These are phyloP conservation scores for Acholoe squamosa DNA, from an alignment of 2,888 invertebrate species.

Conservation along the genomic window DNA sequence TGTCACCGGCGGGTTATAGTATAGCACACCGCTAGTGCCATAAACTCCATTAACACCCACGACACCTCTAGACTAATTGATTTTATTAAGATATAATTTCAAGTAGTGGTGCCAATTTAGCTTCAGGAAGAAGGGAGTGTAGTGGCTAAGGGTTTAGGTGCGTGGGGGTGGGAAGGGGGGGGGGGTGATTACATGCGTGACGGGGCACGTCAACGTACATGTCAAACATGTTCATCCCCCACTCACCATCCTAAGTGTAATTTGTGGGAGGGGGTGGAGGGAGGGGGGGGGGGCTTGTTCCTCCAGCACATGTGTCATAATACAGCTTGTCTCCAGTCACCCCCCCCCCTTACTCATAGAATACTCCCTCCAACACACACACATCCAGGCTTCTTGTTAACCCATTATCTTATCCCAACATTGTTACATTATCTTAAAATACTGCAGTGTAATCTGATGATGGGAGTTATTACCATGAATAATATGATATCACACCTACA, in stretches of 20 bases:
- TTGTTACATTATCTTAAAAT: no score
- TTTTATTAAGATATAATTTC: slow-evolving; percentile 53
- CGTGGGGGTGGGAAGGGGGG: not conserved
- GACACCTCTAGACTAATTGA: slow-evolving; percentile 9
- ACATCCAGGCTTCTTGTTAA: no score
- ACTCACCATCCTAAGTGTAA: not conserved
- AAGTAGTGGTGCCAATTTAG: slow-evolving; percentile 41
- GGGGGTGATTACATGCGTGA: slow-evolving; percentile 2
- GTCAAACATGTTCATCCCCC: slow-evolving; percentile 39
- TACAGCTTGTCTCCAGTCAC: not conserved
- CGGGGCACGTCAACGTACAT: slow-evolving; percentile 27
- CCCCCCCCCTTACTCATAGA: no score
- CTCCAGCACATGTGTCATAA: not conserved
- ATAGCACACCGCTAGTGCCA: not conserved
- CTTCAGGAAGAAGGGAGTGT: not conserved
- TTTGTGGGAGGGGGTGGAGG: not conserved
- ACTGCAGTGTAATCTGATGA: no score
- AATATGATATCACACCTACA: no score
- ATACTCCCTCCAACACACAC: no score
- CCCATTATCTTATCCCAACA: no score
- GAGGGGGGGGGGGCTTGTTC: not conserved
- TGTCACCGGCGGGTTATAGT: not conserved
- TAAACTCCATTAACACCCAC: slow-evolving; percentile 32
- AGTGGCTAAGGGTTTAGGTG: slow-evolving; percentile 1
- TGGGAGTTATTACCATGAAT: no score